phyloP scores from a whole-genome alignment of 1,140 invertebrate species.

The Drosophila erecta region DNA sequence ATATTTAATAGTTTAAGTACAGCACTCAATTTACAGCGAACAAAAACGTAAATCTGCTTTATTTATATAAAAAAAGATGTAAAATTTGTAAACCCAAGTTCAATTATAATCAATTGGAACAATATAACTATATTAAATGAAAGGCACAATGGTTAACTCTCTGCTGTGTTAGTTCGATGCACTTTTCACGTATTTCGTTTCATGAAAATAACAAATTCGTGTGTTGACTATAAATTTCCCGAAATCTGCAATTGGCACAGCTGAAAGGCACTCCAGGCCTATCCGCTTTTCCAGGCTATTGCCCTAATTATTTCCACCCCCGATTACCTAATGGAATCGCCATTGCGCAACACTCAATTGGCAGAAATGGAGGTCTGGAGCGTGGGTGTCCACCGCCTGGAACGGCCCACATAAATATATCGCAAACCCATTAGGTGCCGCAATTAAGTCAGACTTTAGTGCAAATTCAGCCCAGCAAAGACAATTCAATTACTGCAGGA shows the following conservation, averaged over 20 bases:
- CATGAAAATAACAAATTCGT: too few species aligned
- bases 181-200: too few species aligned
- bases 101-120: too few species aligned
- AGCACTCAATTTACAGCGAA: background rate
- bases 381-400: slow-evolving; percentile 23
- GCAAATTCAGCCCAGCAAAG: slow-evolving; percentile 39
- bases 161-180: too few species aligned
- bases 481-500: slow-evolving; percentile 51
- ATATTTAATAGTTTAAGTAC: background rate
- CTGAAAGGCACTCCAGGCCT: background rate
- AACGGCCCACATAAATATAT: slow-evolving; percentile 32
- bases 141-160: too few species aligned
- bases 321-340: slow-evolving; percentile 39
- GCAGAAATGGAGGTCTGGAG: slow-evolving; percentile 1
- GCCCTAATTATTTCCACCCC: slow-evolving; percentile 28
- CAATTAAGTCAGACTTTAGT: slow-evolving; percentile 56
- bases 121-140: too few species aligned
- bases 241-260: background rate
- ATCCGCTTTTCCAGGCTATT: slow-evolving; percentile 6
- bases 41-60: too few species aligned
- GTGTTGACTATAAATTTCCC: too few species aligned
- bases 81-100: too few species aligned
- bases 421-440: slow-evolving; percentile 44
- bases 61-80: too few species aligned
- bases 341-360: slow-evolving; percentile 35